Evolutionary conservation across 2,797 vertebrate species (phyloP).

Genomic region (Ptychadena robeensis): DNA sequence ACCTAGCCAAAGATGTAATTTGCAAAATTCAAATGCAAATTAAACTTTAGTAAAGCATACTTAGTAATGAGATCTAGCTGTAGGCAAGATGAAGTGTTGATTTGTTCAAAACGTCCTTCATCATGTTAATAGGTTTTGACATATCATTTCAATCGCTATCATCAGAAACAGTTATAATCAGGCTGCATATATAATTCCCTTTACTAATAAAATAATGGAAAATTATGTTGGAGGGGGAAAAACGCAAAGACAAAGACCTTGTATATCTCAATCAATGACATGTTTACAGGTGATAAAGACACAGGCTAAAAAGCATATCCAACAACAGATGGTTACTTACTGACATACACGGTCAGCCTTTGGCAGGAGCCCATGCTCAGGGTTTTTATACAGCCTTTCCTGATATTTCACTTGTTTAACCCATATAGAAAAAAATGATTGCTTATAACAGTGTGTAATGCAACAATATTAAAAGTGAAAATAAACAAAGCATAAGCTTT

Average conservation of each 20-base stretch:
- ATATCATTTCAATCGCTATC: constrained; percentile 47
- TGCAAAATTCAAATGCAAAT: constrained; percentile 44
- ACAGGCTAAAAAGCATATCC: neutral
- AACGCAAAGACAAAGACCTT: constrained; percentile 14
- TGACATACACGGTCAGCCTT: neutral
- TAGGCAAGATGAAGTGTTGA: constrained; percentile 23
- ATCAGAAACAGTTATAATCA: constrained; percentile 51
- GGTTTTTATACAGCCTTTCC: neutral
- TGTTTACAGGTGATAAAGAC: neutral
- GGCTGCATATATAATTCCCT: constrained; percentile 37
- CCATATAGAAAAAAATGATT: too few relatives aligned
- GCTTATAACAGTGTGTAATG: too few relatives aligned
- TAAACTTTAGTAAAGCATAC: constrained; percentile 46
- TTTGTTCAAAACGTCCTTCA: constrained; percentile 55
- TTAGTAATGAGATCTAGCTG: constrained; percentile 40
- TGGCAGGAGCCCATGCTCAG: neutral
- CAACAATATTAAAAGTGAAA: too few relatives aligned
- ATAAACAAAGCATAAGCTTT: too few relatives aligned
- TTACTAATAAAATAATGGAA: constrained; percentile 29
- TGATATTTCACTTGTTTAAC: neutral
- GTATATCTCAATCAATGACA: neutral
- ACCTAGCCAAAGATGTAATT: constrained; percentile 31
- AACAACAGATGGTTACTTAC: neutral
- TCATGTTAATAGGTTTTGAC: constrained; percentile 55
- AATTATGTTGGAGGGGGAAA: constrained; percentile 31